Percentiles rank a stretch among this genome's conserved stretches.
These are phyloP conservation scores for Catharus minimus DNA, from an alignment of 2,113 vertebrate genomes.

Conservation along the genomic window DNA sequence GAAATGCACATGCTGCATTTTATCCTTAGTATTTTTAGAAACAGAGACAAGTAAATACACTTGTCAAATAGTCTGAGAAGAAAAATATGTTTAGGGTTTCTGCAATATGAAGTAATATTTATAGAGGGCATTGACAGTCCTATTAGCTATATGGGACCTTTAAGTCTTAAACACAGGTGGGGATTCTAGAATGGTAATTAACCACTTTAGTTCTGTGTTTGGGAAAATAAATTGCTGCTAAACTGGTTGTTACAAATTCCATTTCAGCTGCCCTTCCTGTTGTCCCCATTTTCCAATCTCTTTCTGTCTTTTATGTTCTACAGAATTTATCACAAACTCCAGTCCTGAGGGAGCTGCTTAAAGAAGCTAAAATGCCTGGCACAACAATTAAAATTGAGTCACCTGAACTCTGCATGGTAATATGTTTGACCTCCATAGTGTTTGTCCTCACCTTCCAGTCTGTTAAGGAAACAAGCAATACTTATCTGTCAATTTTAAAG, in stretches of 20 bases:
- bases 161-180: background rate
- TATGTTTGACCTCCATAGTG: background rate
- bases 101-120: background rate
- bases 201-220: background rate
- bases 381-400: conserved; percentile 78
- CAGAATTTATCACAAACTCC: conserved; percentile 95
- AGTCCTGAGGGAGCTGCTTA: conserved; percentile 83
- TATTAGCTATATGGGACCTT: background rate
- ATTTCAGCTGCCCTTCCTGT: background rate
- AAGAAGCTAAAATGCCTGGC: conserved; percentile 81
- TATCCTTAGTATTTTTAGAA: background rate
- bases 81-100: background rate
- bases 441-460: background rate
- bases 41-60: background rate
- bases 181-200: background rate
- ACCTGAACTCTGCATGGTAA: conserved; percentile 72
- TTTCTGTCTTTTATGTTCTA: conserved; percentile 11
- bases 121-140: background rate
- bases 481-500: background rate
- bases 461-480: background rate
- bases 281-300: background rate
- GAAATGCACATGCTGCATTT: background rate
- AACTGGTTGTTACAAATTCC: background rate
- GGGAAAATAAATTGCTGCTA: background rate
- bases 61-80: background rate